Conservation (phyloP, 2,888 invertebrate species). For the Thera britannica region DNA sequence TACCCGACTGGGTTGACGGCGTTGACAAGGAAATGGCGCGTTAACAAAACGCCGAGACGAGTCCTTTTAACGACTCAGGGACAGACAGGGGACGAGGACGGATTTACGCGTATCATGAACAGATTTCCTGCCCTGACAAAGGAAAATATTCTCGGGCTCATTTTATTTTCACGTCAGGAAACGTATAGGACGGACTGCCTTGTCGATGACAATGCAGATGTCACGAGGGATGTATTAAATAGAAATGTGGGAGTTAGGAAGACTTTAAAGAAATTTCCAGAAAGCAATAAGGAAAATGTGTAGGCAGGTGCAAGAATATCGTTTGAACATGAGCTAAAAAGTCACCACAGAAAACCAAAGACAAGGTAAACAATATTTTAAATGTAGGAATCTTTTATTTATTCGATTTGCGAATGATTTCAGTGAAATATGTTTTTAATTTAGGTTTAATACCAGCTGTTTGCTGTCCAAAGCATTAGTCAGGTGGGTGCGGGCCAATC, state of each 20-base stretch:
- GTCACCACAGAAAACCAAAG: too few species aligned
- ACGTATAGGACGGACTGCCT: conserved; percentile 48
- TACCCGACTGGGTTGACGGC: conserved; percentile 70
- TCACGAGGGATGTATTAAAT: neutral
- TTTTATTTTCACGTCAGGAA: conserved; percentile 64
- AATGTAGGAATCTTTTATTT: neutral
- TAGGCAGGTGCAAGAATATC: neutral
- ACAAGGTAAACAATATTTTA: too few species aligned
- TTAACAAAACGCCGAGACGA: conserved; percentile 77
- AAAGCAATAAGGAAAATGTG: neutral
- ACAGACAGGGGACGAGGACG: conserved; percentile 79
- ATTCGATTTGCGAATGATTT: neutral
- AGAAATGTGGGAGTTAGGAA: neutral
- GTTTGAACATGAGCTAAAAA: neutral
- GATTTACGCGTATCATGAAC: conserved; percentile 81
- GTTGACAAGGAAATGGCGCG: conserved; percentile 78
- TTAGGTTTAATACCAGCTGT: conserved; percentile 64
- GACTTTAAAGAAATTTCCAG: neutral
- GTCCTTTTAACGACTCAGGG: conserved; percentile 76
- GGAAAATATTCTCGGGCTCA: conserved; percentile 68
- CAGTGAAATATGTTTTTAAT: neutral
- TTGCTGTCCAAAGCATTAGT: conserved; percentile 78
- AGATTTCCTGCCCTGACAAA: conserved; percentile 80
- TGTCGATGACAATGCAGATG: conserved; percentile 49
- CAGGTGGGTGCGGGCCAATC: conserved; percentile 80